These are phyloP conservation scores for Cebus imitator DNA, from an alignment of 2,113 vertebrate genomes.

Conservation along the genomic window DNA sequence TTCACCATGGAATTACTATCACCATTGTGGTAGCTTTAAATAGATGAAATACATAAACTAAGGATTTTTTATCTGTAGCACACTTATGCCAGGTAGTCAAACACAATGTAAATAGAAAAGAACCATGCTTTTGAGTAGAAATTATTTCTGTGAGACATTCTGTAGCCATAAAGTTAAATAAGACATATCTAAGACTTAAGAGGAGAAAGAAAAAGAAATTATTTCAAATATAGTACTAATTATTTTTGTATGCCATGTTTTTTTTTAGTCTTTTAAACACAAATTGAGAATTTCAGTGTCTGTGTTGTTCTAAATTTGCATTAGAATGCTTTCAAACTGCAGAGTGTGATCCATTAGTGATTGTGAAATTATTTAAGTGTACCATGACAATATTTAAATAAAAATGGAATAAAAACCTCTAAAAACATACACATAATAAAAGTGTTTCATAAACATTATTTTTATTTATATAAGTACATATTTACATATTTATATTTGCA, in stretches of 20 bases:
- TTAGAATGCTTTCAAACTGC: neutral
- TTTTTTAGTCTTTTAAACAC: neutral
- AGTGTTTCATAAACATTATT: neutral
- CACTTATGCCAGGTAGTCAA: neutral
- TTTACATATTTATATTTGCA: neutral
- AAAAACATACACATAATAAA: neutral
- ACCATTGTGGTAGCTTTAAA: neutral
- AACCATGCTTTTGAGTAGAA: neutral
- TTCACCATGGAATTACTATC: neutral
- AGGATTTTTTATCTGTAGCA: neutral
- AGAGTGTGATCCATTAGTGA: neutral
- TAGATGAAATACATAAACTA: neutral
- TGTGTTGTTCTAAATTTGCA: neutral
- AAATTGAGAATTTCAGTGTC: neutral
- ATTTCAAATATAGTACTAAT: neutral
- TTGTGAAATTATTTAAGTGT: neutral
- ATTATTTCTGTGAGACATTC: neutral
- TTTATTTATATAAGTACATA: neutral
- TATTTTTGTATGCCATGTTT: neutral
- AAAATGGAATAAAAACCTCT: neutral
- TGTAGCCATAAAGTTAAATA: neutral
- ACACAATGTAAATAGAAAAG: neutral
- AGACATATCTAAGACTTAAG: neutral
- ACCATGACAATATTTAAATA: neutral
- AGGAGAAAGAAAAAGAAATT: neutral